Conservation (phyloP, 2,888 invertebrate species). For the Malthinus flaveolus region DNA sequence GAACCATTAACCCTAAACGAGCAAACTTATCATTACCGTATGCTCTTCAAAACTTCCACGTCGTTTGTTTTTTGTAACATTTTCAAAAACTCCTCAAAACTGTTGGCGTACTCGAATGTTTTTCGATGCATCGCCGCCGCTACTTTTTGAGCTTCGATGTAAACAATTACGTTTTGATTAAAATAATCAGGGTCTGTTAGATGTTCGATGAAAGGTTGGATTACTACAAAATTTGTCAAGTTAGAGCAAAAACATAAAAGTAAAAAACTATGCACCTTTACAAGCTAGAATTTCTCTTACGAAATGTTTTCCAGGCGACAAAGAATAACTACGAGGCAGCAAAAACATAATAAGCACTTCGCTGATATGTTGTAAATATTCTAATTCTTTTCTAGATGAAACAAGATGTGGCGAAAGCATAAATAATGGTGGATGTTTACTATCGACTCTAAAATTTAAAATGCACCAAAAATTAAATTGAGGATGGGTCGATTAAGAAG, state of each 20-base stretch:
- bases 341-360: constrained; percentile 81
- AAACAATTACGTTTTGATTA: constrained; percentile 82
- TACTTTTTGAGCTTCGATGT: constrained; percentile 79
- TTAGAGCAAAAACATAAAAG: constrained; percentile 14
- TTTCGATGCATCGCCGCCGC: constrained; percentile 77
- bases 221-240: constrained; percentile 60
- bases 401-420: constrained; percentile 74
- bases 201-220: constrained; percentile 81
- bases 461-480: neutral
- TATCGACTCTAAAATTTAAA: constrained; percentile 58
- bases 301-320: constrained; percentile 77
- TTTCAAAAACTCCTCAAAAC: constrained; percentile 86
- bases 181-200: constrained; percentile 90
- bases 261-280: constrained; percentile 64
- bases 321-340: constrained; percentile 79
- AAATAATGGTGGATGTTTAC: constrained; percentile 69
- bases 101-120: constrained; percentile 85
- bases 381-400: constrained; percentile 73
- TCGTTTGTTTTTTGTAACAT: constrained; percentile 81
- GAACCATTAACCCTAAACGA: too few species aligned
- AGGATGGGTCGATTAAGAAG: neutral
- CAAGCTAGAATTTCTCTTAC: constrained; percentile 82
- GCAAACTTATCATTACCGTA: constrained; percentile 64
- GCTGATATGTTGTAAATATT: constrained; percentile 79
- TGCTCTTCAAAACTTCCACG: constrained; percentile 80